phyloP scores from a whole-genome alignment of 2,888 invertebrate genomes.

The Coelinius sp. region DNA sequence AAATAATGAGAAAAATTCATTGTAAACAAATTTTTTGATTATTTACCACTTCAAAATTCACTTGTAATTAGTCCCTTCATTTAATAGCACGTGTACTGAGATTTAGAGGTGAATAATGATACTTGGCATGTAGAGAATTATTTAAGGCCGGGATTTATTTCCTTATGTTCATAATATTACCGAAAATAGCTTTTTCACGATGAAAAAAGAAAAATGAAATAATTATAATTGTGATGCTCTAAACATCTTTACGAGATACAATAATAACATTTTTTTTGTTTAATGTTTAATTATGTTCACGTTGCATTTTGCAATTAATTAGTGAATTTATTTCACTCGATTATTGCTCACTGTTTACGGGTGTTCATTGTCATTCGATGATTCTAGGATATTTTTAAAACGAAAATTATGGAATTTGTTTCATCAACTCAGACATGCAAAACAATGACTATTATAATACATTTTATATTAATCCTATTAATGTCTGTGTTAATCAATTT shows the following conservation, averaged over 20 bases:
- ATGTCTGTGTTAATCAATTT: constrained; percentile 52
- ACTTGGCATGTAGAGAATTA: constrained; percentile 35
- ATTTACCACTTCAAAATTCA: background rate
- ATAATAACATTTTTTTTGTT: constrained; percentile 24
- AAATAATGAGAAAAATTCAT: background rate
- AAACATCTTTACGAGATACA: background rate
- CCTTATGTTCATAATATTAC: constrained; percentile 49
- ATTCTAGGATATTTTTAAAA: constrained; percentile 32
- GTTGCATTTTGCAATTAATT: constrained; percentile 45
- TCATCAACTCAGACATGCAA: constrained; percentile 59
- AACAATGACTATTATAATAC: constrained; percentile 65
- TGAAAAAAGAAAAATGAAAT: constrained; percentile 42
- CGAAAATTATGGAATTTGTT: constrained; percentile 11
- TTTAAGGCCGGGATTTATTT: constrained; percentile 42
- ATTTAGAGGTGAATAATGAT: constrained; percentile 15
- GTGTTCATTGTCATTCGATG: constrained; percentile 24
- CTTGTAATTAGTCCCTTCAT: constrained; percentile 4
- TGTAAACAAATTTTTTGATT: background rate
- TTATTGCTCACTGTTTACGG: constrained; percentile 16
- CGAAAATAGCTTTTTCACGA: constrained; percentile 67
- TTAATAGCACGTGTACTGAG: constrained; percentile 9
- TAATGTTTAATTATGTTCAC: constrained; percentile 24
- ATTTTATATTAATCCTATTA: constrained; percentile 69
- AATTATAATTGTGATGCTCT: constrained; percentile 42
- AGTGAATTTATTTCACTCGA: background rate